These are phyloP conservation scores for Sarcophilus harrisii DNA, from an alignment of 2,797 vertebrate species.

Conservation along the genomic window DNA sequence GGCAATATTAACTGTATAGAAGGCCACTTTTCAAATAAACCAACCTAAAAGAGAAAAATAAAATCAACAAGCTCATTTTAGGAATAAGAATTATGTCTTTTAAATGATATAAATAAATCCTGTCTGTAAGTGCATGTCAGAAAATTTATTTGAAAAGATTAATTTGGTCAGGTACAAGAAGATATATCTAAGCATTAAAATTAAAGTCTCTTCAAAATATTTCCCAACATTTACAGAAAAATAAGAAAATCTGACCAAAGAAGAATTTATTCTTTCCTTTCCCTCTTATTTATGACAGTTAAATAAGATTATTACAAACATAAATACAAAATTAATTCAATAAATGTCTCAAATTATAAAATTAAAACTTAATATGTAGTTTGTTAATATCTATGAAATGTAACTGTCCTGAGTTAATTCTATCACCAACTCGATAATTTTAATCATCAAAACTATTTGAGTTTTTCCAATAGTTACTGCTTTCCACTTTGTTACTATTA, in stretches of 20 bases:
- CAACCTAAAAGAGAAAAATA: conserved; percentile 53
- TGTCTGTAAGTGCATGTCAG: not conserved
- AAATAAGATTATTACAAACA: not conserved
- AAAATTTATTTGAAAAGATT: not conserved
- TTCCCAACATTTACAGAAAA: not conserved
- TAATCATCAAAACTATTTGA: not conserved
- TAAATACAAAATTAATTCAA: not conserved
- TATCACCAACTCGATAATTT: not conserved
- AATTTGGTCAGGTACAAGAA: not conserved
- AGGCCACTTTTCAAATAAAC: conserved; percentile 57
- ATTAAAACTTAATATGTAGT: not conserved
- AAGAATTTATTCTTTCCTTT: not conserved
- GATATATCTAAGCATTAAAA: not conserved
- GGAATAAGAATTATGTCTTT: conserved; percentile 25
- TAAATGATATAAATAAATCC: not conserved
- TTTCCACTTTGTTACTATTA: not conserved
- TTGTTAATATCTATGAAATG: not conserved
- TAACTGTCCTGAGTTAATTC: not conserved
- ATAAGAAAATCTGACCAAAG: not conserved
- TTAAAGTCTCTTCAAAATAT: not conserved
- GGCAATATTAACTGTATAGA: conserved; percentile 72
- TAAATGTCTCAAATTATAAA: not conserved
- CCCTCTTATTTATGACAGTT: not conserved
- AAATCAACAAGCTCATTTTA: conserved; percentile 56
- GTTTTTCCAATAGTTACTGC: not conserved